Evolutionary conservation across 2,797 vertebrate species (phyloP), one percentile per base, ranked within the genome.

Genomic region (Bradypus variegatus): DNA sequence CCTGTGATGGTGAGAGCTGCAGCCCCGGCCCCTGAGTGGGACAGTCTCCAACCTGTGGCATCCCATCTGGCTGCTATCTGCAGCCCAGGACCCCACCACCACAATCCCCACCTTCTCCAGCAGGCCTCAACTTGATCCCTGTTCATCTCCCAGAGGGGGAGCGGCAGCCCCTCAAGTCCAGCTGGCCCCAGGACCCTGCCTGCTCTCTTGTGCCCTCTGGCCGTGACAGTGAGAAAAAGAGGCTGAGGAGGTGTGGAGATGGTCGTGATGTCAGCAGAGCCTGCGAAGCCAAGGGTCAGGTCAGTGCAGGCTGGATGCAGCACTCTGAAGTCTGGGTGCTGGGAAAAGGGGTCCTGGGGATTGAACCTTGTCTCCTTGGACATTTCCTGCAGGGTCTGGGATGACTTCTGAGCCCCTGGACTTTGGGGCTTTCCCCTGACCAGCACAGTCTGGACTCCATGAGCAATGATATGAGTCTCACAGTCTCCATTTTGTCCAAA

Each of bases 401-500:
- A 31, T 23, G 3, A 0, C 70, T 89, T 72, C 70, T 16, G 45
- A 10, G 38, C 13, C 19, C 13, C 60, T 15, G 23, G 76, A 41
- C 25, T 27, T 77, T 53, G 67, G n/a, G 18, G 8, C 41, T 73
- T 18, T 90, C 55, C 29, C 8, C 72, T 12, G 55, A 19, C 33
- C 77, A 76, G 81, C 86, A 81, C 45, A 23, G 50, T 53, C n/a
- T 69, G 94, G 45, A 91, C 96, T 70, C 92, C 45, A 2, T 84
- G 94, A 91, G 96, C 96, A 92, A 94, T 90, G 82, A 96, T 91
- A 58, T 83, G 91, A 94, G 93, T 90, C 2, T 94, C 88, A 77
- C 94, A 0, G 97, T 97, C 93, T 96, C 89, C 12, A 89, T 95
- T 91, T 97, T 98, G 95, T 98, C 97, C 95, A 97, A 79, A 91